Evolutionary conservation across 2,797 vertebrate species (phyloP).

Genomic region (Dipus sagitta): DNA sequence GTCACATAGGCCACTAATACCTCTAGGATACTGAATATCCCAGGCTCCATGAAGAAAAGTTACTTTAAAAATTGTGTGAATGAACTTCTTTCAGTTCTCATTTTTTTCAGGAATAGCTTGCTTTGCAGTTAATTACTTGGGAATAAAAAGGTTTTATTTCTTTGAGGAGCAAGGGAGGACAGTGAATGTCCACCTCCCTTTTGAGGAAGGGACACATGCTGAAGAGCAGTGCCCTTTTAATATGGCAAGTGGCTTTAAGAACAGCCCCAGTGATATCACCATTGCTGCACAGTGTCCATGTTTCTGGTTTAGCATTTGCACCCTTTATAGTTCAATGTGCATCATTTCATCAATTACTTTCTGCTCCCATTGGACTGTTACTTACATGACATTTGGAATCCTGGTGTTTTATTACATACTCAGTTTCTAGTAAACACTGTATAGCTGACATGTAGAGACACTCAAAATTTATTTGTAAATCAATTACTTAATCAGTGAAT

Average conservation of each 20-base stretch:
- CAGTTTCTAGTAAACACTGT: not conserved
- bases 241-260: too few relatives aligned
- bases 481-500: not conserved
- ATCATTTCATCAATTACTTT: not conserved
- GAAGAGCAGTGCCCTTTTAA: not conserved
- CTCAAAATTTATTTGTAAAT: slow-evolving; percentile 15
- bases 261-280: not conserved
- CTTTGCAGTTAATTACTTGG: too few relatives aligned
- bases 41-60: too few relatives aligned
- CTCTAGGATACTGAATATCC: too few relatives aligned
- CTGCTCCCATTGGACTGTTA: not conserved
- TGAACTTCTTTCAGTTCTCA: too few relatives aligned
- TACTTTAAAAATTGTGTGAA: too few relatives aligned
- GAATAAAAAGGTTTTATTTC: too few relatives aligned
- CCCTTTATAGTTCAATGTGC: slow-evolving; percentile 14
- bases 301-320: not conserved
- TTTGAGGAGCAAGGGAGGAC: not conserved
- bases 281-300: too few relatives aligned
- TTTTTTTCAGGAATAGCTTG: too few relatives aligned
- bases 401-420: slow-evolving; percentile 9
- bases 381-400: not conserved
- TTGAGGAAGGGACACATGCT: too few relatives aligned
- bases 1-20: too few relatives aligned
- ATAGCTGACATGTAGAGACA: not conserved
- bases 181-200: not conserved